A percentile compares a stretch with the other conserved stretches of the same genome.
phyloP scores from a whole-genome alignment of 2,113 vertebrate genomes.

The Fulica atra region DNA sequence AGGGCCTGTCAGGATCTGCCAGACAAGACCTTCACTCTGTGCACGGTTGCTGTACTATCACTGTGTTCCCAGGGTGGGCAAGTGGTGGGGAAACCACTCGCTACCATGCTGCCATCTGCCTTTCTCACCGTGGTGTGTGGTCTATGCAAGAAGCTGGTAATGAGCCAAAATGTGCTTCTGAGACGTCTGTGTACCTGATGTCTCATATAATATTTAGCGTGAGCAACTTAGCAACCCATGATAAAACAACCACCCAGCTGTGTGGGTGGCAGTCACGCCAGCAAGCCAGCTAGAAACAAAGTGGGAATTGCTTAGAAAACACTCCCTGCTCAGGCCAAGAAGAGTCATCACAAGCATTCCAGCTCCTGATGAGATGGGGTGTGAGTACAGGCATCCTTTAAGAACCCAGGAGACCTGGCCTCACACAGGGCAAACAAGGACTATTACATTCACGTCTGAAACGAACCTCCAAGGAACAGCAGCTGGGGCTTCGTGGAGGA shows the following conservation, averaged over 20 bases:
- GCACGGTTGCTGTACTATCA: rapidly evolving
- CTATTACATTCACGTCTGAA: neutral
- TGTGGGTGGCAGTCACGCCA: conserved; percentile 42
- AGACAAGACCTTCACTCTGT: neutral
- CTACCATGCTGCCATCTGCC: neutral
- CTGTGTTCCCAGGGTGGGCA: neutral
- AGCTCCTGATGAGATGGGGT: neutral
- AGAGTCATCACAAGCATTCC: neutral
- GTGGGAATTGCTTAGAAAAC: conserved; percentile 38
- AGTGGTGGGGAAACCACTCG: neutral
- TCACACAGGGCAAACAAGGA: neutral
- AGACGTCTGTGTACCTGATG: conserved; percentile 46
- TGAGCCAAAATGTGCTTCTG: neutral
- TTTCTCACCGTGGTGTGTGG: neutral
- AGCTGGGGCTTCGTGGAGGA: neutral
- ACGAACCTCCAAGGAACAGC: neutral
- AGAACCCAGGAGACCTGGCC: neutral
- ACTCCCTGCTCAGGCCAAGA: neutral
- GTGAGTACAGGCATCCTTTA: neutral
- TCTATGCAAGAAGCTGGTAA: conserved; percentile 1
- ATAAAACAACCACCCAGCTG: conserved; percentile 32
- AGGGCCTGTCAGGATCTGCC: neutral
- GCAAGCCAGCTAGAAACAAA: neutral
- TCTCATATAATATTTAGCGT: conserved; percentile 49
- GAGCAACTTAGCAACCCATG: conserved; percentile 18